Percentiles rank a stretch among this genome's conserved stretches.
Conservation (phyloP, 2,113 vertebrate genomes). For the Anolis carolinensis region DNA sequence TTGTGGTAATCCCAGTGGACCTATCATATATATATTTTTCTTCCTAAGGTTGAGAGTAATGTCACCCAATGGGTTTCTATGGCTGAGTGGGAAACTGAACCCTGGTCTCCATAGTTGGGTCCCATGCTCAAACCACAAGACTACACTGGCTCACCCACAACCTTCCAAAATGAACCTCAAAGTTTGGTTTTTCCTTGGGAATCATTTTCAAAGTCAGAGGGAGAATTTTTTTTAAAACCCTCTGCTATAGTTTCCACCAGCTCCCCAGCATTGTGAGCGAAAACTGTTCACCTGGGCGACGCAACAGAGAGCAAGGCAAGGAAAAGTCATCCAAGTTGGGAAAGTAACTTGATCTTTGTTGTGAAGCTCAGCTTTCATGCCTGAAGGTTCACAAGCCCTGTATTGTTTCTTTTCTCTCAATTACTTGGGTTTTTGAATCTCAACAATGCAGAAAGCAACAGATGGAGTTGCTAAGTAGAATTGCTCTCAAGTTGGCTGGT, state of each 20-base stretch:
- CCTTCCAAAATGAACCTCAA: background rate
- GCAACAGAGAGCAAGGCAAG: background rate
- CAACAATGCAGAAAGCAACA: background rate
- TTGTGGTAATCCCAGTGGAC: too few species aligned
- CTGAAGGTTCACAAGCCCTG: background rate
- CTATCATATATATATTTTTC: too few species aligned
- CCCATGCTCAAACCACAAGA: too few species aligned
- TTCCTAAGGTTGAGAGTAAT: too few species aligned
- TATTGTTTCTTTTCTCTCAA: background rate
- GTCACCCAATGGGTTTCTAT: too few species aligned
- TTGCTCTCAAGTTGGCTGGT: background rate
- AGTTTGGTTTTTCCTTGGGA: background rate
- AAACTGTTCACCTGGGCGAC: background rate
- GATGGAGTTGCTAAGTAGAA: too few species aligned
- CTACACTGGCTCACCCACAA: background rate
- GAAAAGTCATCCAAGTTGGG: background rate
- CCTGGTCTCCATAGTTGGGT: too few species aligned
- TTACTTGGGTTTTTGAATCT: too few species aligned
- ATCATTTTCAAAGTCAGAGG: background rate
- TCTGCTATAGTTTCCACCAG: background rate
- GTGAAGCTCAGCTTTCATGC: background rate
- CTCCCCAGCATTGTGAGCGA: accelerated
- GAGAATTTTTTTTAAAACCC: too few species aligned
- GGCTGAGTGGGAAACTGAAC: too few species aligned
- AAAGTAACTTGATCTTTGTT: background rate